Conservation (phyloP, 2,113 vertebrate genomes). For the Vicugna pacos region DNA sequence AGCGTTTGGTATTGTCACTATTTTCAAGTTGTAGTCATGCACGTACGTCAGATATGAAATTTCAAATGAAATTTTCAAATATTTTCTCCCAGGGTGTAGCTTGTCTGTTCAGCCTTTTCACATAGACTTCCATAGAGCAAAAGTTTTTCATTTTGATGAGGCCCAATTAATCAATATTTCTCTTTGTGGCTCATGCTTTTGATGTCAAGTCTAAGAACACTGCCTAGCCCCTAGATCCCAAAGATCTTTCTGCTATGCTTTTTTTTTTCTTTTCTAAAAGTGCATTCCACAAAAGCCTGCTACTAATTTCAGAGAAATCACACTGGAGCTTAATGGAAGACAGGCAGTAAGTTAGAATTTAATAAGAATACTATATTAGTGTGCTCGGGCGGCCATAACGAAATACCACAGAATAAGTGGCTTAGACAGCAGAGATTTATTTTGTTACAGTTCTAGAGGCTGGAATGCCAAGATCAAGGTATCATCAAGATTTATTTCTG, state of each 20-base stretch:
- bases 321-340: not conserved
- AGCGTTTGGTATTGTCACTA: not conserved
- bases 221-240: not conserved
- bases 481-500: not conserved
- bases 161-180: not conserved
- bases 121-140: not conserved
- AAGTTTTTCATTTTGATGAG: conserved; percentile 43
- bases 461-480: not conserved
- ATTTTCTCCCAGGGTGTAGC: not conserved
- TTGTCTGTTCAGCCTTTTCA: conserved; percentile 43
- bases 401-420: not conserved
- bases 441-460: not conserved
- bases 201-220: not conserved
- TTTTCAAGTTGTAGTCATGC: conserved; percentile 16
- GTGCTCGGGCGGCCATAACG: not conserved
- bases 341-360: not conserved
- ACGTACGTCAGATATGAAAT: not conserved
- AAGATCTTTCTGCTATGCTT: not conserved
- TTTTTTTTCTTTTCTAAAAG: not conserved
- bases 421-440: not conserved
- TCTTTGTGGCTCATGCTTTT: conserved; percentile 1
- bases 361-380: conserved; percentile 8
- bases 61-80: not conserved
- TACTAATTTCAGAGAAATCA: conserved; percentile 23
- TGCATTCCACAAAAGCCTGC: not conserved